A percentile compares a stretch with the other conserved stretches of the same genome.
Evolutionary conservation across 2,113 vertebrate species (phyloP).

Genomic region (Proteles cristata): DNA sequence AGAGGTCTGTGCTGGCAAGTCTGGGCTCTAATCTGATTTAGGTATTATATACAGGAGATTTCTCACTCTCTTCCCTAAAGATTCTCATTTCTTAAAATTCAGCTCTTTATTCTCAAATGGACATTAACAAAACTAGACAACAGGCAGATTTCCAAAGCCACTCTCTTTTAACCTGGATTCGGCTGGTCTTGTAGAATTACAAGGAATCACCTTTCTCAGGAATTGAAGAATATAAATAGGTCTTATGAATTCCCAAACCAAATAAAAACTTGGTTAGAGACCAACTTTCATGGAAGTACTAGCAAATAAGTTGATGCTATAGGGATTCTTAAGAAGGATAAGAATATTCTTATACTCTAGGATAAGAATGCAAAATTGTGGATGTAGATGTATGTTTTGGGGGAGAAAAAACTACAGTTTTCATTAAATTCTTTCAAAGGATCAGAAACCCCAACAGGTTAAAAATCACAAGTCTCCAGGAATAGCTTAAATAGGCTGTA

Average conservation of each 20-base stretch:
- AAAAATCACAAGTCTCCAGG: not conserved
- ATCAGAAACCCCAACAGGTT: not conserved
- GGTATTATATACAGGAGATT: not conserved
- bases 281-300: not conserved
- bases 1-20: not conserved
- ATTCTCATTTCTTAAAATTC: constrained; percentile 20
- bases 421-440: not conserved
- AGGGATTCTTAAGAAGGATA: not conserved
- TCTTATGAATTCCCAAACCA: not conserved
- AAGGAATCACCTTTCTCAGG: not conserved
- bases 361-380: not conserved
- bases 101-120: constrained; percentile 37
- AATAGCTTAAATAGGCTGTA: not conserved
- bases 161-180: constrained; percentile 4
- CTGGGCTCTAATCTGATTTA: not conserved
- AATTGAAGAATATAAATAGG: not conserved
- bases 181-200: not conserved
- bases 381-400: not conserved
- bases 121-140: not conserved
- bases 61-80: not conserved
- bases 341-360: not conserved
- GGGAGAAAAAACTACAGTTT: not conserved
- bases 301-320: not conserved
- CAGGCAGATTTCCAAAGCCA: not conserved
- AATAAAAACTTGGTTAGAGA: constrained; percentile 10